Conservation (phyloP, 2,113 vertebrate genomes). For the Toxostoma redivivum region DNA sequence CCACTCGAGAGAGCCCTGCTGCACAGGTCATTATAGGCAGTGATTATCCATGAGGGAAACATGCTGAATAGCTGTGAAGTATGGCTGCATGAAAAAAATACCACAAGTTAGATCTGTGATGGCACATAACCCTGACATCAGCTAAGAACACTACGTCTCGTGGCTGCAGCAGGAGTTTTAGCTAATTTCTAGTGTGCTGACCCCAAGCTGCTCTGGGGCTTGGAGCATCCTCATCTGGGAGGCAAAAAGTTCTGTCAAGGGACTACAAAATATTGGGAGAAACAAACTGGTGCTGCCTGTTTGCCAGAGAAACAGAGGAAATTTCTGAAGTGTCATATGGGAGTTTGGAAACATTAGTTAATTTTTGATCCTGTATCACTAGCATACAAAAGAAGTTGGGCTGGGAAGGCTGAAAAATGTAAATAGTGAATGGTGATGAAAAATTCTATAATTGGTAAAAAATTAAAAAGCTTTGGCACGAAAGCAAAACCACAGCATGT, state of each 20-base stretch:
- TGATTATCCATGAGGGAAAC: neutral
- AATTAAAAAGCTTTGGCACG: neutral
- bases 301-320: neutral
- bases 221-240: neutral
- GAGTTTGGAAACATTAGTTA: neutral
- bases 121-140: neutral
- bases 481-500: neutral
- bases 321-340: neutral
- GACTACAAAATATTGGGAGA: neutral
- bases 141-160: fast-evolving
- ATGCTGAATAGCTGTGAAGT: neutral
- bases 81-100: neutral
- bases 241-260: neutral
- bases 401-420: neutral
- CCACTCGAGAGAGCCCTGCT: neutral
- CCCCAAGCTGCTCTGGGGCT: neutral
- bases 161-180: neutral
- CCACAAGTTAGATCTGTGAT: fast-evolving
- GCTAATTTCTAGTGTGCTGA: neutral
- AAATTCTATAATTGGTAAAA: neutral
- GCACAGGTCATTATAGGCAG: neutral
- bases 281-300: neutral
- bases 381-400: neutral
- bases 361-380: neutral
- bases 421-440: neutral